These are phyloP conservation scores for Ligdia adustata DNA, from an alignment of 2,888 invertebrate genomes.

Conservation along the genomic window DNA sequence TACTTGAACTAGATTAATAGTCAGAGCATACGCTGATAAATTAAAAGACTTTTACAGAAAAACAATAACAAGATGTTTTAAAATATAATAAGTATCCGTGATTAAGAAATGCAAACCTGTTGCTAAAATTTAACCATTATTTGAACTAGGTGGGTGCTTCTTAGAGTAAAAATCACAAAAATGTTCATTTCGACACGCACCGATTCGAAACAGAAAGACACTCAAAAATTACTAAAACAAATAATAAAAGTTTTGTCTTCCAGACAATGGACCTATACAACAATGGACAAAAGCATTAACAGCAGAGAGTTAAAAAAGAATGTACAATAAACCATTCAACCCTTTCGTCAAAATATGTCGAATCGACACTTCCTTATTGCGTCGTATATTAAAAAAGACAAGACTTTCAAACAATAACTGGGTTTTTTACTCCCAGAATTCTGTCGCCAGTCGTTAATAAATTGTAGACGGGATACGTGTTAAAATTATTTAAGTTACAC, in stretches of 20 bases:
- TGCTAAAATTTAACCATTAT: too few relatives aligned
- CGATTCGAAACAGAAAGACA: conserved; percentile 53
- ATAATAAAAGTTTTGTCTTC: conserved; percentile 61
- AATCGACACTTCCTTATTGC: conserved; percentile 80
- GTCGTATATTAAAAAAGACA: conserved; percentile 73
- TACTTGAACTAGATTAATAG: too few relatives aligned
- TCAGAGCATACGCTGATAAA: too few relatives aligned
- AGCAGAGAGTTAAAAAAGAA: conserved; percentile 66
- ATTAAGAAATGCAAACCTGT: conserved; percentile 8
- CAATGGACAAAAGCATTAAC: conserved; percentile 66
- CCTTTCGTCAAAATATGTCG: conserved; percentile 77
- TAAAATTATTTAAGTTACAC: conserved; percentile 39
- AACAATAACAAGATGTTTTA: too few relatives aligned
- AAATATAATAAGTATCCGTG: neutral
- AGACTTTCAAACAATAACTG: conserved; percentile 49
- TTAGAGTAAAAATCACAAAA: too few relatives aligned
- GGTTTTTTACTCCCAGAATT: conserved; percentile 46
- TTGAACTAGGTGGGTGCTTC: too few relatives aligned
- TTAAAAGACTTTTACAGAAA: too few relatives aligned
- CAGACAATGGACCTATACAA: conserved; percentile 68
- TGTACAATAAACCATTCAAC: conserved; percentile 76
- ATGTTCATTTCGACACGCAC: conserved; percentile 40
- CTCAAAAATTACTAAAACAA: conserved; percentile 74
- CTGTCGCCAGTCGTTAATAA: conserved; percentile 39
- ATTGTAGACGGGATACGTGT: conserved; percentile 29